Evolutionary conservation across 92 coral and sea anemone species (phyloP), one percentile per base, ranked within the genome.

Genomic region (Parazoanthus atlanticus): DNA sequence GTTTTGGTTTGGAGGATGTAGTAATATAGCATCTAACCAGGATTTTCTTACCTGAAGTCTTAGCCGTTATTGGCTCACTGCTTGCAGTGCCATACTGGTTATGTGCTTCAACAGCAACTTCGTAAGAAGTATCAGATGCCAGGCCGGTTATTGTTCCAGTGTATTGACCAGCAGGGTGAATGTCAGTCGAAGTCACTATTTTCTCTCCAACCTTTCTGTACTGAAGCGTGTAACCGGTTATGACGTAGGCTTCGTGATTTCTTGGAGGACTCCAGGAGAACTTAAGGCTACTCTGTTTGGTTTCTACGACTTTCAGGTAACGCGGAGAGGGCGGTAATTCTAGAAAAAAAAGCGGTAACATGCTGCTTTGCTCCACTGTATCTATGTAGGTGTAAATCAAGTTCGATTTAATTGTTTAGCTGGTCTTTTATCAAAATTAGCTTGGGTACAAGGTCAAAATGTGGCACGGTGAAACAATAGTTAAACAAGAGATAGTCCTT

Each of bases 181-280:
- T 28, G 72, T 61, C 54, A 4, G 21, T n/a, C 41, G 47, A 75
- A n/a, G 54, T 47, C 88, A 72, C 56, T 30, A 66, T 61, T 76
- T 76, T 61, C 71, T 72, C 74, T 26, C 74, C 82, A 17, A 49
- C n/a, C 74, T 75, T 84, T 32, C 78, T 89, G 91, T 89, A 80
- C 26, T 34, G 80, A 25, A 89, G 72, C 9, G 83, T 74, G 85
- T 89, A 89, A 30, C 91, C 82, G 32, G 91, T 34, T 54, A 89
- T 83, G 32, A 36, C 83, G 40, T 75, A 89, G 4, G 58, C 75
- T 56, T 83, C 32, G 76, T 83, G 74, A 26, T 82, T 38, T 49
- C 83, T 79, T 83, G 91, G 88, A 73, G 56, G 82, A 25, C 75
- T 86, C 82, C 89, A 76, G 74, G 75, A 36, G 30, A 81, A 81